phyloP scores from a whole-genome alignment of 1,140 invertebrate genomes.

The Gryllus bimaculatus region DNA sequence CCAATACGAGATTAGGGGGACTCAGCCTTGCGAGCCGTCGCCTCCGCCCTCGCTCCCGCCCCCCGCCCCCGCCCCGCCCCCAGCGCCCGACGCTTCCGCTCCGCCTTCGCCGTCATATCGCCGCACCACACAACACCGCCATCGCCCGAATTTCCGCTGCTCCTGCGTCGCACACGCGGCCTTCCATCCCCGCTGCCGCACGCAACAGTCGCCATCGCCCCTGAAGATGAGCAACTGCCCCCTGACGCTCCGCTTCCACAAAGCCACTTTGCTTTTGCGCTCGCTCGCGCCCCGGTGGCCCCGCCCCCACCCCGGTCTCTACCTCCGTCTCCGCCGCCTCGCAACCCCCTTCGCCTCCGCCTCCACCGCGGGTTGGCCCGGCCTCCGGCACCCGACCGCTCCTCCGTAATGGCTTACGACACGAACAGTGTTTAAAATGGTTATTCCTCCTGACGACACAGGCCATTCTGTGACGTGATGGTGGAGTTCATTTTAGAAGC shows the following conservation, averaged over 20 bases:
- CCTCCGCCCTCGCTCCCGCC: no score
- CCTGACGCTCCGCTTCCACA: background rate
- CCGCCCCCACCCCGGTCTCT: background rate
- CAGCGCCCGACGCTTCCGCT: background rate
- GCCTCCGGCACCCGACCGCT: background rate
- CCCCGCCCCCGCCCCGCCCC: no score
- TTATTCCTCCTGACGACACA: background rate
- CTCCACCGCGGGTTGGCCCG: background rate
- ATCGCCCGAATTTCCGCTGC: no score
- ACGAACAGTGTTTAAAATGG: slow-evolving; percentile 4
- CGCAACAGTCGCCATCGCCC: no score
- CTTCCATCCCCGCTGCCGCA: no score
- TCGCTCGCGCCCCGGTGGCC: background rate
- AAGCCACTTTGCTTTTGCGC: background rate
- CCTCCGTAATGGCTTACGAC: background rate
- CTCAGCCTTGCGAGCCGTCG: background rate
- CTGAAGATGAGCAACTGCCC: no score
- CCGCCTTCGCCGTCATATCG: background rate
- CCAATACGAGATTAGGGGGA: background rate
- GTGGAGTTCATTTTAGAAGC: background rate
- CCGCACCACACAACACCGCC: no score
- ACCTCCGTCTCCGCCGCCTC: background rate
- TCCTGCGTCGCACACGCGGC: no score
- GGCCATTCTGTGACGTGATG: background rate
- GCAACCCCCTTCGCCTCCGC: no score